Evolutionary conservation across 2,113 vertebrate species (phyloP).

Genomic region (Muntiacus reevesi): DNA sequence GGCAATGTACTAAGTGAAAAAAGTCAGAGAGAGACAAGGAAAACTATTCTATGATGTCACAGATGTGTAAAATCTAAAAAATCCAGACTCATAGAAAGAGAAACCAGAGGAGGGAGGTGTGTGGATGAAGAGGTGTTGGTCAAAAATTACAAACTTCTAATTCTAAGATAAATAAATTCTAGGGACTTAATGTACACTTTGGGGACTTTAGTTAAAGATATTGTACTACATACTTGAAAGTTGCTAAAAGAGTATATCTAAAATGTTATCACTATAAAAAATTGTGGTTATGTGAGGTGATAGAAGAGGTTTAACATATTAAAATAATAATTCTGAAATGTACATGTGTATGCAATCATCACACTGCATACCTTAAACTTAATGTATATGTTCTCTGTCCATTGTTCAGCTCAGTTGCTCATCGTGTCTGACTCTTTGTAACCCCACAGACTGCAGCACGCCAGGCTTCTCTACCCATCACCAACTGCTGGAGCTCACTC

Average conservation of each 20-base stretch:
- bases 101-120: rapidly evolving
- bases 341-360: not conserved
- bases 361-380: not conserved
- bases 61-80: not conserved
- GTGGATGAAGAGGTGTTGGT: not conserved
- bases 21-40: not conserved
- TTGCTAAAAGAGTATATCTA: not conserved
- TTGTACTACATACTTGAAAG: not conserved
- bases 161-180: not conserved
- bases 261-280: not conserved
- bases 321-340: not conserved
- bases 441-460: not conserved
- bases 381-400: not conserved
- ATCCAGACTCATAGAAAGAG: not conserved
- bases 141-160: not conserved
- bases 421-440: not conserved
- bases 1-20: not conserved
- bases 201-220: not conserved
- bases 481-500: rapidly evolving
- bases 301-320: not conserved
- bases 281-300: not conserved
- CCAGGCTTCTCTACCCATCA: not conserved
- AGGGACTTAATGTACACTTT: not conserved
- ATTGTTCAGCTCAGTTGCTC: not conserved
- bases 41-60: not conserved